phyloP scores from a whole-genome alignment of 2,888 invertebrate genomes.

The Chaetoderma sp. region DNA sequence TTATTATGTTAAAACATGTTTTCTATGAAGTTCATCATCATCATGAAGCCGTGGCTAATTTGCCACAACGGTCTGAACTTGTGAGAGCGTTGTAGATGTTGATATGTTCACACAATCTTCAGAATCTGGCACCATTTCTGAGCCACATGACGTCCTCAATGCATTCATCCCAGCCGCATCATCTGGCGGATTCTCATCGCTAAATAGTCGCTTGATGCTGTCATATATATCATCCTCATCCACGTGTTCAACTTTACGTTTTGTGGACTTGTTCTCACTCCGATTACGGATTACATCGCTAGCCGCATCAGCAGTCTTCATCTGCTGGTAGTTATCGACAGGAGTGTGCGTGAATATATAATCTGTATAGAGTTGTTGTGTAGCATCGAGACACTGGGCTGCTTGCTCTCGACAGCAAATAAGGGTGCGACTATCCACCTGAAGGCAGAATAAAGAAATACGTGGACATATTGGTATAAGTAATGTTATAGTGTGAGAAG shows the following conservation, averaged over 20 bases:
- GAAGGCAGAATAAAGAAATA: constrained; percentile 15
- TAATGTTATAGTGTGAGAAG: neutral
- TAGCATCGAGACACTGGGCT: constrained; percentile 43
- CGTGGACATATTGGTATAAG: neutral
- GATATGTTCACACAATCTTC: no score
- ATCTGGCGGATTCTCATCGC: constrained; percentile 42
- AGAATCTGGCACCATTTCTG: constrained; percentile 51
- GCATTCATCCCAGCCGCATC: constrained; percentile 8
- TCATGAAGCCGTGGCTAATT: no score
- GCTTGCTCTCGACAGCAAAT: constrained; percentile 58
- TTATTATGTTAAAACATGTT: no score
- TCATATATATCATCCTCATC: constrained; percentile 62
- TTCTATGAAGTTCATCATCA: no score
- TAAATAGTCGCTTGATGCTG: constrained; percentile 65
- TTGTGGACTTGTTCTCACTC: constrained; percentile 44
- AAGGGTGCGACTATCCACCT: constrained; percentile 58
- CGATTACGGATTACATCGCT: neutral
- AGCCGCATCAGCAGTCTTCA: neutral
- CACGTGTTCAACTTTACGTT: constrained; percentile 55
- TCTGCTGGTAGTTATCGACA: neutral
- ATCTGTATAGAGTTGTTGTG: constrained; percentile 39
- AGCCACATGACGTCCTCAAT: constrained; percentile 49
- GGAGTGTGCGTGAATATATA: constrained; percentile 38
- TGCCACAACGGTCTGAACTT: constrained; percentile 31
- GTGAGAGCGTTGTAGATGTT: constrained; percentile 19